Evolutionary conservation across 1,140 invertebrate species (phyloP).

Genomic region (Chironomus tepperi): DNA sequence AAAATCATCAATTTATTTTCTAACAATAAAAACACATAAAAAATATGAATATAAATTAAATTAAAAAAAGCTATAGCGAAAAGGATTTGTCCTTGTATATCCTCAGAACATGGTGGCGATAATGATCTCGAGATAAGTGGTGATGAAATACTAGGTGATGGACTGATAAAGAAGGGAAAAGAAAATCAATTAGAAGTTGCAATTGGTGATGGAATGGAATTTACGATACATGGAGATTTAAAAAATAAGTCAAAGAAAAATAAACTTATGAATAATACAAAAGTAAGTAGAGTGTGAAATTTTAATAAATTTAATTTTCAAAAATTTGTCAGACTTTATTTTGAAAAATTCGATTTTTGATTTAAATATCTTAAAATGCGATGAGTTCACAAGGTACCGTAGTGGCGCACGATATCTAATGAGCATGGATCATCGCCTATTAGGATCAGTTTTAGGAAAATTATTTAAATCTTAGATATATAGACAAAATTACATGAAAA

Average conservation of each 20-base stretch:
- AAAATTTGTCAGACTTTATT: neutral
- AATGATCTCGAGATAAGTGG: slow-evolving; percentile 51
- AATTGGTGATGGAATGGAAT: slow-evolving; percentile 84
- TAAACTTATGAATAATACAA: slow-evolving; percentile 63
- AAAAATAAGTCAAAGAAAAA: slow-evolving; percentile 59
- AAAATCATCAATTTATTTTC: slow-evolving; percentile 16
- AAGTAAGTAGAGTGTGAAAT: slow-evolving; percentile 43
- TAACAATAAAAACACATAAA: slow-evolving; percentile 20
- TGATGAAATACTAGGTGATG: slow-evolving; percentile 73
- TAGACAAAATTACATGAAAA: too few relatives aligned
- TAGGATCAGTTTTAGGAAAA: too few relatives aligned
- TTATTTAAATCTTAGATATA: too few relatives aligned
- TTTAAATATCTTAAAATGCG: too few relatives aligned
- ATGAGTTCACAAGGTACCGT: too few relatives aligned
- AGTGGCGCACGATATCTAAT: too few relatives aligned
- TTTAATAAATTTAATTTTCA: neutral
- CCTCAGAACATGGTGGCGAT: slow-evolving; percentile 51
- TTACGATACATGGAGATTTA: slow-evolving; percentile 76
- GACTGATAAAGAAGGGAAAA: slow-evolving; percentile 74
- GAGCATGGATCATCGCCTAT: too few relatives aligned
- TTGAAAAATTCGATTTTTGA: too few relatives aligned
- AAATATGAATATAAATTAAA: slow-evolving; percentile 25
- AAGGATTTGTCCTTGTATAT: slow-evolving; percentile 50
- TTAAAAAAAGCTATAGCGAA: slow-evolving; percentile 38
- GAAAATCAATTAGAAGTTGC: slow-evolving; percentile 82